Evolutionary conservation across 2,888 invertebrate species (phyloP), one percentile per base, ranked within the genome.

Genomic region (Meta bourneti): DNA sequence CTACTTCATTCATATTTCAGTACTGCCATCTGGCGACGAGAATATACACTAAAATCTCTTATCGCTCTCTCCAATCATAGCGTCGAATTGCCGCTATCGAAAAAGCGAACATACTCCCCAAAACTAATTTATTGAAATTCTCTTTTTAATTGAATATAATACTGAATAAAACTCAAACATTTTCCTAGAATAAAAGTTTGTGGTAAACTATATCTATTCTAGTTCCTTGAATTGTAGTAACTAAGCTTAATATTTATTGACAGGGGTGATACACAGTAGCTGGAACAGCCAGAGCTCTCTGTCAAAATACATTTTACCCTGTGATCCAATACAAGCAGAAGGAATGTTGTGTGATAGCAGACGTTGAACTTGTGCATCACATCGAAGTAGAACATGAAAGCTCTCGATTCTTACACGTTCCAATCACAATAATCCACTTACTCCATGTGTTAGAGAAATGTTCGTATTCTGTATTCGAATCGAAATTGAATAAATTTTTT

Each of bases 241-340:
- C 6, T 6, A 4, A 71, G 48, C 13, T 0, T 1, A 19, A 9
- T n/a, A 48, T 70, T 19, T 69, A 9, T 11, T 48, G 19, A 19
- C 13, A 74, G 81, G 81, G 71, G 48, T 48, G n/a, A 48, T n/a
- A n/a, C 19, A 7, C n/a, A 19, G 51, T 49, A 34, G 7, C n/a
- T 8, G 34, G 34, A 87, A 87, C 80, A 87, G 79, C 87, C 51
- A 19, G 48, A n/a, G 34, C 13, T 11, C 5, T 69, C 69, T 87
- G 87, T 87, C 87, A 87, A 87, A 87, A 87, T 87, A 79, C 71
- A 79, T 19, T 19, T 84, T 52, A n/a, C 71, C 71, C n/a, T 6
- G 8, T 52, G 54, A 71, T 71, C 71, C 79, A 87, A 70, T 79
- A 19, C 54, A 8, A 82, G 49, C 34, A 20, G 34, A 13, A 34